Base-by-base conservation (phyloP, 2,113 vertebrate genomes). In the Lepisosteus osseus region DNA sequence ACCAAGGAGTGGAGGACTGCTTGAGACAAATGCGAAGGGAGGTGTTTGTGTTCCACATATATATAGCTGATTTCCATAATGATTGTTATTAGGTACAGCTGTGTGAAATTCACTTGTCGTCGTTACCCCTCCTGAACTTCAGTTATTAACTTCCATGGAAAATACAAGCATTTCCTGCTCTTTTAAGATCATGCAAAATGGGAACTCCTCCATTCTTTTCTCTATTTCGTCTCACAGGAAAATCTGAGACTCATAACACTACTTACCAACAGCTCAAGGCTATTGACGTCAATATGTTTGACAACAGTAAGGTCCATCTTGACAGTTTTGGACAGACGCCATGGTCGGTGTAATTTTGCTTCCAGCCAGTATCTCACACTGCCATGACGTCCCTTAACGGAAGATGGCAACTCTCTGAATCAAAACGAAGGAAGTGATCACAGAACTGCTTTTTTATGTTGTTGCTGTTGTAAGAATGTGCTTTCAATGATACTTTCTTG, bases 301-400 rank as follows among this genome's bases (percentile, higher is more conserved):
- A 87, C 62, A 80, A 86, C 89, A 74, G 72, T 84, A 70, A 91
- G 67, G 13, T 75, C 68, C 1, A 70, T 68, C 12, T 70, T 76
- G 62, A 72, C 79, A 71, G 76, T 92, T 54, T 69, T 77, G 44
- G 72, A 0, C 3, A 86, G 47, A 54, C 80, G 84, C 86, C 88
- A 74, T 12, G 88, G 85, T 76, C 89, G 79, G 73, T 77, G 77
- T 72, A 92, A 69, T 45, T 54, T 79, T 54, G 88, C 77, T 56
- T 87, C 75, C 71, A 92, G 72, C 3, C 40, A 44, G 78, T 90
- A 91, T 7, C 76, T 40, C 3, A 91, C 73, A 77, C 89, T 87
- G 63, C 91, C 89, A 40, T 3, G 2, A 1, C 0, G 14, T 3
- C 80, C 77, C 0, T 59, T 75, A 45, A 90, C 88, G 55, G 87